Conservation (phyloP, 35 echinoderm and acorn worm genomes). For the Holothuria glaberrima region DNA sequence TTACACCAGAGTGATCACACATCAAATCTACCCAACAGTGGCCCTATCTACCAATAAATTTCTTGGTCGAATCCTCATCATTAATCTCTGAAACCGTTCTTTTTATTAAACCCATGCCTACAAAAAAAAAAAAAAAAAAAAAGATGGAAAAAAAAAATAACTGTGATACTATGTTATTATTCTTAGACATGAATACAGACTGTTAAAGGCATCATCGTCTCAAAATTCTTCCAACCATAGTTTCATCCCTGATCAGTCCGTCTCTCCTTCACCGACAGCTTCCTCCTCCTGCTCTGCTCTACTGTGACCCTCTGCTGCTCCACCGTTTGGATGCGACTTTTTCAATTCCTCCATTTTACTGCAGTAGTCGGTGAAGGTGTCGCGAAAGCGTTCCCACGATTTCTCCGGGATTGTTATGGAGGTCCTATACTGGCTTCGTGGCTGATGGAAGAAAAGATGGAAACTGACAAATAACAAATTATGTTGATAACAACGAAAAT, state of each 20-base stretch:
- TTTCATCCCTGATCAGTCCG: not conserved
- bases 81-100: too few relatives aligned
- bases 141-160: not conserved
- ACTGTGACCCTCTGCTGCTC: not conserved
- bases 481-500: not conserved
- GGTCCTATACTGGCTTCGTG: conserved; percentile 96
- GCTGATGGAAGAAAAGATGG: conserved; percentile 49
- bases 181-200: conserved; percentile 61
- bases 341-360: conserved; percentile 88
- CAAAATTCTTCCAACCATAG: not conserved
- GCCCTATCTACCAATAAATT: too few relatives aligned
- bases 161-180: conserved; percentile 53
- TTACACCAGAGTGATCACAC: too few relatives aligned
- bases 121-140: conserved; percentile 40
- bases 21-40: too few relatives aligned
- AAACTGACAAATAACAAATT: not conserved
- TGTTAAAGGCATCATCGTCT: conserved; percentile 39
- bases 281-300: conserved; percentile 41
- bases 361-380: conserved; percentile 93
- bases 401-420: conserved; percentile 99
- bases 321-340: conserved; percentile 17
- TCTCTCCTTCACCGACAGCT: conserved; percentile 12
- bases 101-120: conserved; percentile 45
- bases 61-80: too few relatives aligned
- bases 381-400: conserved; percentile 89